These are phyloP conservation scores for Endotricha flammealis DNA, from an alignment of 2,888 invertebrate species.

Conservation along the genomic window DNA sequence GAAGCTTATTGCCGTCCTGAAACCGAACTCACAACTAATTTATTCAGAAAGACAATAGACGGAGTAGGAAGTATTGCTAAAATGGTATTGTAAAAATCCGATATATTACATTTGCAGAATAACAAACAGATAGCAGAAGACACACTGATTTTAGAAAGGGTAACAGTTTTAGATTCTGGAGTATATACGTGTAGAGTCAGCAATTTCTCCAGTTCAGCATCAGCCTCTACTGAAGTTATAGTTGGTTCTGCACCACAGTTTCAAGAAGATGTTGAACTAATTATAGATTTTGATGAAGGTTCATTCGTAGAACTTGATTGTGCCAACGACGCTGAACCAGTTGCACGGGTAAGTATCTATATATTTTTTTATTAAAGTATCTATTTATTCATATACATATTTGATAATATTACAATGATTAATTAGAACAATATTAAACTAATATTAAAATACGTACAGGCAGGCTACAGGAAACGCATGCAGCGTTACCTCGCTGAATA, in stretches of 20 bases:
- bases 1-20: too few species aligned
- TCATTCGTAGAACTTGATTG: conserved; percentile 29
- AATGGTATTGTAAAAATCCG: too few species aligned
- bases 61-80: not conserved
- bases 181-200: conserved; percentile 46
- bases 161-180: conserved; percentile 31
- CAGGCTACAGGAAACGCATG: too few species aligned
- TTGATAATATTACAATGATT: too few species aligned
- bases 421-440: too few species aligned
- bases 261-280: conserved; percentile 18
- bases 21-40: too few species aligned
- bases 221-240: conserved; percentile 26
- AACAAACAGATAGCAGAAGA: conserved; percentile 19
- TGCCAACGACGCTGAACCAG: conserved; percentile 31
- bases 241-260: conserved; percentile 43
- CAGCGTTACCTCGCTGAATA: too few species aligned
- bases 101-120: conserved; percentile 28
- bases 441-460: too few species aligned
- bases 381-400: too few species aligned
- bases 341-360: conserved; percentile 30
- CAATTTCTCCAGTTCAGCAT: conserved; percentile 22
- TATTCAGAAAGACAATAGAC: too few species aligned
- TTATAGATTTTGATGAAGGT: conserved; percentile 26
- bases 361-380: too few species aligned
- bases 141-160: conserved; percentile 27